Base-by-base conservation (phyloP, 2,113 vertebrate genomes). In the Oceanites oceanicus region DNA sequence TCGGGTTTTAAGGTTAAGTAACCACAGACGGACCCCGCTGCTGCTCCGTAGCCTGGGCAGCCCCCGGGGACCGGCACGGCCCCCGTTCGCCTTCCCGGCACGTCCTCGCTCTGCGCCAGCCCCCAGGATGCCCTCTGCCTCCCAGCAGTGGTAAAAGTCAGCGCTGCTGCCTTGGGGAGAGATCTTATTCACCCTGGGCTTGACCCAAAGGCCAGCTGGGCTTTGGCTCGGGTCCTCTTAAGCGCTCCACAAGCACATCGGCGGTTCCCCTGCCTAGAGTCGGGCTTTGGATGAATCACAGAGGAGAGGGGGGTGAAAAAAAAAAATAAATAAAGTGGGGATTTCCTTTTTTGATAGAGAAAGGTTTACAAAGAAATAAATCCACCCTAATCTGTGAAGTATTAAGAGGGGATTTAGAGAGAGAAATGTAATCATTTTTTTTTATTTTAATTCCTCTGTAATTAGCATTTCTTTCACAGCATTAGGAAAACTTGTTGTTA, bases 341-440 rank as follows among this genome's bases (percentile, higher is more conserved):
- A 82, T 84, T 94, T 96, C 45, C 84, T 68, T 89, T 91, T 87
- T 79, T 82, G 26, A 80, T 91, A 96, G 84, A 66, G 72, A 77
- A 92, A 88, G 74, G 45, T 94, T 96, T 97, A 92, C 91, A 86
- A 96, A 95, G 94, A 93, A 95, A 94, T 92, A 97, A 96, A 96
- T 96, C 94, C 94, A 95, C 47, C 38, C 91, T 96, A 97, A 97
- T 96, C 96, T 97, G 89, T 67, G 77, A 91, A 92, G 93, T 88
- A 90, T 96, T 97, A 97, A 95, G 94, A 94, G 45, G 84, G 94
- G 94, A 92, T 97, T 97, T 97, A 90, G 84, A 88, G 81, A 71
- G 88, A 82, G 81, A 96, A 94, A 92, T 95, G 81, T 88, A 96
- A 97, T 97, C n/a, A 79, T 94, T 95, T 97, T 95, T 97, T 87